Conservation (phyloP, 2,797 vertebrate species). For the Sandelia bainsii region DNA sequence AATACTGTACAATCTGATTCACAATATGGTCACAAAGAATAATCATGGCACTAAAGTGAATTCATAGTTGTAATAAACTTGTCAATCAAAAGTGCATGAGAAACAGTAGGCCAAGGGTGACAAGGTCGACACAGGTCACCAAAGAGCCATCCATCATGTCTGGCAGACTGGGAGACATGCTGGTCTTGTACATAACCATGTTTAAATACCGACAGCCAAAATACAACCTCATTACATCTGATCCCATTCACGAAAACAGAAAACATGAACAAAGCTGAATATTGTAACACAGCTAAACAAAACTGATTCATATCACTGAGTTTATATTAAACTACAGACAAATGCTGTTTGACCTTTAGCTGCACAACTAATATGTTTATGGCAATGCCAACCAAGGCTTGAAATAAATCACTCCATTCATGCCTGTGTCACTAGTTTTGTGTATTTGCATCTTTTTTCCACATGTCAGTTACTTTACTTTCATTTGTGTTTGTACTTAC, state of each 20-base stretch:
- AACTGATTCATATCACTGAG: too few species aligned
- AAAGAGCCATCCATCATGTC: constrained; percentile 71
- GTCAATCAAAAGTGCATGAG: constrained; percentile 62
- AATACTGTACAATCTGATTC: constrained; percentile 9
- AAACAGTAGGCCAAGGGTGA: constrained; percentile 51
- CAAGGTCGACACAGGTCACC: constrained; percentile 67
- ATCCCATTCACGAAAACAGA: background rate
- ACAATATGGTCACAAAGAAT: background rate
- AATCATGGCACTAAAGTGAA: constrained; percentile 1
- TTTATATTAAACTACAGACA: background rate
- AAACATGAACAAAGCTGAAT: background rate
- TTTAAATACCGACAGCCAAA: constrained; percentile 59
- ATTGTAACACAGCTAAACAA: background rate
- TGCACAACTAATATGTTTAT: background rate
- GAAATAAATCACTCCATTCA: too few species aligned
- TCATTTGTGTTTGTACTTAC: too few species aligned
- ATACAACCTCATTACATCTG: constrained; percentile 1
- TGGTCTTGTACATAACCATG: constrained; percentile 49
- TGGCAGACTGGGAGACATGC: constrained; percentile 66
- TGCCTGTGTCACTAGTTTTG: too few species aligned
- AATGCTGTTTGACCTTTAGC: background rate
- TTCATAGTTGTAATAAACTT: constrained; percentile 41
- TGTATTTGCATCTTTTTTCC: too few species aligned
- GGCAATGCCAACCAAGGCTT: background rate
- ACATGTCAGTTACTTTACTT: too few species aligned